Base-by-base conservation (phyloP, 2,888 invertebrate genomes). In the Euproctis similis region DNA sequence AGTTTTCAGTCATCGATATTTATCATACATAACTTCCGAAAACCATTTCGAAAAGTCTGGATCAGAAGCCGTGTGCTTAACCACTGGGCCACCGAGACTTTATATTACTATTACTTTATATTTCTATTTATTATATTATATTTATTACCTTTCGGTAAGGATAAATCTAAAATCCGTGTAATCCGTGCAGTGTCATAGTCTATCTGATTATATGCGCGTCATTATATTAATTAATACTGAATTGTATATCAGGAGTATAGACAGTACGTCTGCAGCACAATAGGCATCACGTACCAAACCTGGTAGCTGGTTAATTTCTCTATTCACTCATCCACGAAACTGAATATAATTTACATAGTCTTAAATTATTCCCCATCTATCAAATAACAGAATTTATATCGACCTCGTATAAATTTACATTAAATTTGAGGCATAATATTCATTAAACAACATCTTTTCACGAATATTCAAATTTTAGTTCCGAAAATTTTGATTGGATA, bases 171-270 rank as follows among this genome's bases (percentile, higher is more conserved):
- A 53, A 51, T 47, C 54, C 54, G 48, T 47, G 56, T 49, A 67
- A 70, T 35, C 37, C 41, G 25, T 44, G 46, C 58, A 57, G 60
- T 63, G 58, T 55, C 61, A 71, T 66, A 61, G 59, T 59, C 53
- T 53, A 70, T 69, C 61, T 66, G 68, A 71, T 77, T 72, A 74
- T 59, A 54, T 53, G 40, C 48, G 49, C 53, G 57, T 65, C 69
- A 62, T 78, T n/a, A 75, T 67, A 80, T 76, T 80, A 73, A 80
- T 80, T 78, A 76, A 68, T 62, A 59, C 53, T 61, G 70, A 74
- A 77, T 74, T 68, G 64, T 49, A 55, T 57, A 59, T 60, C 48
- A 58, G 56, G 45, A 58, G 55, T 68, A 60, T n/a, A n/a, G n/a
- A n/a, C n/a, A n/a, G n/a, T n/a, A n/a, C 65, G 62, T 61, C 44